A percentile compares a stretch with the other conserved stretches of the same genome.
phyloP scores from a whole-genome alignment of 1,140 invertebrate genomes.

The Periplaneta americana region DNA sequence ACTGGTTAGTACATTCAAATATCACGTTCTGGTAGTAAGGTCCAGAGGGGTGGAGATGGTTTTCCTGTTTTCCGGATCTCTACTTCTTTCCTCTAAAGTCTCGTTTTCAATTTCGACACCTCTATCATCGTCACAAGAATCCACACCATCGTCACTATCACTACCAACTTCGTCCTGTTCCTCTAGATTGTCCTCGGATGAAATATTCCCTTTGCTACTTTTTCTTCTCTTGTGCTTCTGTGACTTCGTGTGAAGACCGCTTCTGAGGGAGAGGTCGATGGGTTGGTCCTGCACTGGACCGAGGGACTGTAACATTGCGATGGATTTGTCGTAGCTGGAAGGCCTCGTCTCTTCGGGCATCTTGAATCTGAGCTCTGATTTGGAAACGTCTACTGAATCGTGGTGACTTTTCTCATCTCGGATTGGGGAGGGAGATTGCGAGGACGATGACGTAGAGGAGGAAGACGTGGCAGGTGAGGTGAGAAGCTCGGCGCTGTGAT shows the following conservation, averaged over 20 bases:
- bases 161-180: background rate
- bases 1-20: no score
- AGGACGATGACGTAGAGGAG: background rate
- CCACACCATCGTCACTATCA: background rate
- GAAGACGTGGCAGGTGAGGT: background rate
- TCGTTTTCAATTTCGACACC: background rate
- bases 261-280: slow-evolving; percentile 11
- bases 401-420: background rate
- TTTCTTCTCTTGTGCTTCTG: background rate
- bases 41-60: background rate
- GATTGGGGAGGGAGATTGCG: background rate
- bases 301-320: slow-evolving; percentile 1
- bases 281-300: slow-evolving; percentile 14
- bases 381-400: background rate
- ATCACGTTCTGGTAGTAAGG: background rate
- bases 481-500: background rate
- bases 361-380: background rate
- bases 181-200: background rate
- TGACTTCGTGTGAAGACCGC: background rate
- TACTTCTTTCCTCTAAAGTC: background rate
- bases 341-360: background rate
- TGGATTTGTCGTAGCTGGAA: background rate
- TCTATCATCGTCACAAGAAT: background rate
- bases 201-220: background rate
- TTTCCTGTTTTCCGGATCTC: background rate